phyloP scores from a whole-genome alignment of 1,140 invertebrate genomes.

The Choristoneura fumiferana region DNA sequence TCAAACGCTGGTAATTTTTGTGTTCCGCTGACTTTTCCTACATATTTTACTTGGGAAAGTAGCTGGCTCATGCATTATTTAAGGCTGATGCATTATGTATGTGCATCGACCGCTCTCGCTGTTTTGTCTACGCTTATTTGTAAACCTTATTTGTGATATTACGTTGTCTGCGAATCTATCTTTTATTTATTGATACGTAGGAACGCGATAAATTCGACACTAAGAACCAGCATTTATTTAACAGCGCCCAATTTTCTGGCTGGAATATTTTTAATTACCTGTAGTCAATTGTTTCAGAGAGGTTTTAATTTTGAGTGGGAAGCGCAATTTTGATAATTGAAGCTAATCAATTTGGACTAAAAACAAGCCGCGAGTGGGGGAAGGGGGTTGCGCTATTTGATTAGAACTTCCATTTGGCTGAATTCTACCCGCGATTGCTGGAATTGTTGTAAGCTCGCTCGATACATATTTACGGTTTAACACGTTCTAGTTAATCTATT shows the following conservation, averaged over 20 bases:
- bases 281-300: too few relatives aligned
- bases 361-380: not conserved
- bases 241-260: not conserved
- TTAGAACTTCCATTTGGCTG: not conserved
- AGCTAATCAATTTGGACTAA: not conserved
- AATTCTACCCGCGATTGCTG: not conserved
- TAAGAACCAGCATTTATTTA: not conserved
- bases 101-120: conserved; percentile 26
- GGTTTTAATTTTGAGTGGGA: not conserved
- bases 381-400: not conserved
- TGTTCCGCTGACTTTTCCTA: conserved; percentile 15
- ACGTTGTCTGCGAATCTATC: conserved; percentile 5
- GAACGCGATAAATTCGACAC: not conserved
- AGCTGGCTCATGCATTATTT: conserved; percentile 28
- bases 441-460: not conserved
- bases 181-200: conserved; percentile 6
- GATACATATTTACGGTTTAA: not conserved
- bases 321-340: not conserved
- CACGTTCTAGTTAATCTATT: not conserved
- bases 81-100: conserved; percentile 40
- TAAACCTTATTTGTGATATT: conserved; percentile 21
- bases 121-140: conserved; percentile 26
- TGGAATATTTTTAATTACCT: not conserved
- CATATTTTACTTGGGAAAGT: conserved; percentile 10
- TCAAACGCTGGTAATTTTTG: conserved; percentile 18